Base-by-base conservation (phyloP, 2,113 vertebrate species). In the Triplophysa tibetana region DNA sequence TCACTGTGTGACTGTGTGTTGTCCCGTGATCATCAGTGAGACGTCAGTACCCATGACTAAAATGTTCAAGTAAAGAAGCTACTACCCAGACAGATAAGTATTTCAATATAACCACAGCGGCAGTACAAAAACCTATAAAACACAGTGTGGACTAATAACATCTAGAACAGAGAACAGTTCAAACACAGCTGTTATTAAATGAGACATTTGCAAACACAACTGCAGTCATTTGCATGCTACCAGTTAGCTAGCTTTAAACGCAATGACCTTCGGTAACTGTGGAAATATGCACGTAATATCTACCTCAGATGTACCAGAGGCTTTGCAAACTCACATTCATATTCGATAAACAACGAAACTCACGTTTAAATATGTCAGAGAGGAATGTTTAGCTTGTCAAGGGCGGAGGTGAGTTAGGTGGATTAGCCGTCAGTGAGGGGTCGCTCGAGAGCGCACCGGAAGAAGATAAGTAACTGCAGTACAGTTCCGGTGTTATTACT, bases 211-310 rank as follows among this genome's bases (percentile, higher is more conserved):
- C 14, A 58, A 62, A 16, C 13, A 62, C 8, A 45, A 38, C 58
- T 62, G 58, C 14, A 63, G 58, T 75, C 45, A 75, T 48, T 19
- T 24, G 23, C 58, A 62, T 50, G 58, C 70, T 61, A 74, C 41
- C 58, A 10, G 73, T n/a, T 75, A 75, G 73, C 58, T 75, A 75
- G 73, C 58, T 16, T 48, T 11, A 26, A 19, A 38, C n/a, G 8
- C 14, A n/a, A 6, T 75, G 41, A 75, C 73, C 73, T 75, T 74
- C n/a, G 41, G 17, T 63, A 48, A 19, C 21, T 63, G 58, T 61
- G 16, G 17, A 19, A 48, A 75, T 29, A 26, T 48, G 16, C 1
- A 23, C 5, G 19, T 13, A 48, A 48, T 13, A 14, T 7, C 1
- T 29, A 26, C 4, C 23, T 26, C 41, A 4, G 38, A 13, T 14